These are phyloP conservation scores for Lepidurus arcticus DNA, from an alignment of 1,140 invertebrate species.

Conservation along the genomic window DNA sequence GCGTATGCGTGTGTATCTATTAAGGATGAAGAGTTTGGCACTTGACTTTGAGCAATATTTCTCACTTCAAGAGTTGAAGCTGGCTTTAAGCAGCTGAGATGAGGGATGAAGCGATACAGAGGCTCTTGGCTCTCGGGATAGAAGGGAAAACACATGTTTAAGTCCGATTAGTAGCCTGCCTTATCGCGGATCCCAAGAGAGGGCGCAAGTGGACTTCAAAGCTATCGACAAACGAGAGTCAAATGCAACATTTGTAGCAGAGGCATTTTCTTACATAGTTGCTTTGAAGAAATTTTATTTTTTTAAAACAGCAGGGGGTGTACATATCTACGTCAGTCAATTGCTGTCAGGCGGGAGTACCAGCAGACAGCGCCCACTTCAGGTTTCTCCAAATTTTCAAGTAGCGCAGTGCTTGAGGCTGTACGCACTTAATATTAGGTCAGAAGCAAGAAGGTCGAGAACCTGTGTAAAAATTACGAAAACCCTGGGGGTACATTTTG, in stretches of 20 bases:
- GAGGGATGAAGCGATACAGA: background rate
- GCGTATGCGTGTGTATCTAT: background rate
- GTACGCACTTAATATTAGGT: background rate
- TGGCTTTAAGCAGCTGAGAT: background rate
- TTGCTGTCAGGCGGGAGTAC: slow-evolving; percentile 2
- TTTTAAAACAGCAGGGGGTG: background rate
- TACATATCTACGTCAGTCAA: slow-evolving; percentile 1
- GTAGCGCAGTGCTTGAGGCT: background rate
- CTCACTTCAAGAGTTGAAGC: slow-evolving; percentile 1
- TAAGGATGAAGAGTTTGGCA: slow-evolving; percentile 19
- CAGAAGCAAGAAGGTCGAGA: background rate
- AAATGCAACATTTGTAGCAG: slow-evolving; percentile 10
- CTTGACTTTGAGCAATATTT: slow-evolving; percentile 7
- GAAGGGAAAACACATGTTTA: background rate
- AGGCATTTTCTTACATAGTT: background rate
- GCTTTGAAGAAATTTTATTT: background rate
- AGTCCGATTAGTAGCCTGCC: slow-evolving; percentile 2
- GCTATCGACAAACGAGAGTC: slow-evolving; percentile 5
- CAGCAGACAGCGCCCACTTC: slow-evolving; percentile 16
- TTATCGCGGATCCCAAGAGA: background rate
- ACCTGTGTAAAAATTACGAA: background rate
- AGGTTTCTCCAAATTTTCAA: background rate
- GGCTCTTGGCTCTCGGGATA: slow-evolving; percentile 2
- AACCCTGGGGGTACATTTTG: background rate
- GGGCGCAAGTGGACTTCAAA: slow-evolving; percentile 18